Evolutionary conservation across 2,113 vertebrate genomes (phyloP).

Genomic region (Casuarius casuarius): DNA sequence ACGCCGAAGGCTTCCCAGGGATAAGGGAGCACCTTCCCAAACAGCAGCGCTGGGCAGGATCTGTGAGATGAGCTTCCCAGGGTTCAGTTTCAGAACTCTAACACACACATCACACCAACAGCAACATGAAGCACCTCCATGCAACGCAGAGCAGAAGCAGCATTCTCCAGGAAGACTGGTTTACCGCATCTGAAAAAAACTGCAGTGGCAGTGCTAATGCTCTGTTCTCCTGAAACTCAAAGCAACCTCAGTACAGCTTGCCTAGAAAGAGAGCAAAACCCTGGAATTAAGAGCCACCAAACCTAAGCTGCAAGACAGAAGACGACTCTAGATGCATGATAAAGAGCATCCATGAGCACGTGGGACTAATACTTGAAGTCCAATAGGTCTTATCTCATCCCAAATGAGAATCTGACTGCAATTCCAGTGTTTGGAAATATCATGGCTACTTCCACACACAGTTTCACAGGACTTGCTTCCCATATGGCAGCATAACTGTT

Average conservation of each 20-base stretch:
- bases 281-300: background rate
- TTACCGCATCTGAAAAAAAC: background rate
- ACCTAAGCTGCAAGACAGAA: background rate
- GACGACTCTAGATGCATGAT: background rate
- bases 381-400: background rate
- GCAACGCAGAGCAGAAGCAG: background rate
- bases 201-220: accelerated
- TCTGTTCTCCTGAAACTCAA: accelerated
- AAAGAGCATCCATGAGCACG: background rate
- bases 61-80: accelerated
- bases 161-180: accelerated
- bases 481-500: background rate
- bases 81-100: background rate
- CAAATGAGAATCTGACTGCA: background rate
- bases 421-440: background rate
- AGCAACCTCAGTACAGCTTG: background rate
- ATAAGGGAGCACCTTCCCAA: background rate
- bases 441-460: background rate
- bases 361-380: background rate
- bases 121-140: accelerated
- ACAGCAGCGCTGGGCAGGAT: background rate
- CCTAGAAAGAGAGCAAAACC: background rate
- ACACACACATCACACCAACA: background rate
- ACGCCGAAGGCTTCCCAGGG: background rate
- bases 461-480: accelerated